Base-by-base conservation (phyloP, 2,797 vertebrate species). In the Gallinago solitaria region DNA sequence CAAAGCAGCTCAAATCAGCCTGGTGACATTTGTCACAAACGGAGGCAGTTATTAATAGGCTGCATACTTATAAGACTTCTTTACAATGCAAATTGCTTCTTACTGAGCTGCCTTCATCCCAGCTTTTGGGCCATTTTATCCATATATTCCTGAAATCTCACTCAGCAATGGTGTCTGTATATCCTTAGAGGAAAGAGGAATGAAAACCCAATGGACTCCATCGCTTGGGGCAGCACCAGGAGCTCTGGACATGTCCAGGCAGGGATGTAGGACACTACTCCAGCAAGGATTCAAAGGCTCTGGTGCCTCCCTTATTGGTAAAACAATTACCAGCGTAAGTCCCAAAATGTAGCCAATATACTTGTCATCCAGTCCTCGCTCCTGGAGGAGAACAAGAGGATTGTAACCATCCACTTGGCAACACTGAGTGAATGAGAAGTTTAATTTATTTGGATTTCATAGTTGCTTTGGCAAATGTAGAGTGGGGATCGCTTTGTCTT, bases 71-170 rank as follows among this genome's bases (percentile, higher is more conserved):
- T 35, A 78, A 95, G 75, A 77, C 69, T 87, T 87, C 76, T 95
- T 95, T 94, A 96, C 88, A 93, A 87, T 95, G 90, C 90, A 95
- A 96, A 95, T 95, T 80, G 47, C 83, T 94, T 76, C 89, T 90
- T 75, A 59, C 30, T 70, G 33, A 79, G 17, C 37, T 2, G 19
- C 50, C 61, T 95, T 91, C 47, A 85, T 79, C n/a, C 65, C 24
- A 48, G 81, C 16, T 91, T 93, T 92, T 28, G 17, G 48, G n/a
- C 37, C 63, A 68, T 73, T 86, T 92, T 81, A 91, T 77, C 88
- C 47, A 2, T 56, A 6, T 53, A 69, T 83, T 89, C 45, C 56
- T 85, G 85, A 75, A 71, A 51, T 67, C 50, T 90, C 48, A 43
- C 30, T 78, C 53, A 27, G 57, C 20, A 48, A 6, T 60, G 0